Evolutionary conservation across 1,140 invertebrate genomes (phyloP), one percentile per base, ranked within the genome.

Genomic region (Halyomorpha halys): DNA sequence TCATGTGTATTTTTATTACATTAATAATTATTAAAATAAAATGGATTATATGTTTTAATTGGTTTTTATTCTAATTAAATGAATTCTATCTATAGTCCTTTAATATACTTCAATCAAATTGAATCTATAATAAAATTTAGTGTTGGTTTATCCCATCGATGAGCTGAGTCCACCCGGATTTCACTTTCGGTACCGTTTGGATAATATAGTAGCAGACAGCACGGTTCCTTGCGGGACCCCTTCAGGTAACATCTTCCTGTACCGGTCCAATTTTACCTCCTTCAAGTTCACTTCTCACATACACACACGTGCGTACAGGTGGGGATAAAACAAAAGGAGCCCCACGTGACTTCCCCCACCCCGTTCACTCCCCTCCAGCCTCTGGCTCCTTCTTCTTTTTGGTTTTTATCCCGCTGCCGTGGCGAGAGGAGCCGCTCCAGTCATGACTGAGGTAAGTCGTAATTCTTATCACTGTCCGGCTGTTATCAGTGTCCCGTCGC

Each of bases 361-460:
- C 59, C 59, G 8, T n/a, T 2, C 9, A 1, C 27, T 34, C 59
- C 59, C 27, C 59, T 34, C 39, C 59, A 39, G 59, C 6, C 39
- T 27, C 47, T 3, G 39, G 18, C 18, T 18, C 59, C 18, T 61
- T 44, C 39, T 59, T 34, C 54, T 34, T 59, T 59, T 59, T 59
- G 54, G 27, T 14, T 21, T 21, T 61, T 44, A 39, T 18, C 21
- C 59, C 14, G 27, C 16, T 34, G 39, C 27, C 34, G 27, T 21
- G 19, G 21, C 8, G 34, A 39, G 34, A 39, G 34, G 34, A 39
- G 5, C 59, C 14, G 27, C 16, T 34, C 18, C 27, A 18, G 27
- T 21, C 14, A 49, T 49, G 47, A 49, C 47, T 49, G 47, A 49
- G 61, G 45, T 44, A 39, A 51, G 61, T n/a, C 19, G 59, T 19